Conservation (phyloP, 2,797 vertebrate genomes). For the Fistularia tabacaria region DNA sequence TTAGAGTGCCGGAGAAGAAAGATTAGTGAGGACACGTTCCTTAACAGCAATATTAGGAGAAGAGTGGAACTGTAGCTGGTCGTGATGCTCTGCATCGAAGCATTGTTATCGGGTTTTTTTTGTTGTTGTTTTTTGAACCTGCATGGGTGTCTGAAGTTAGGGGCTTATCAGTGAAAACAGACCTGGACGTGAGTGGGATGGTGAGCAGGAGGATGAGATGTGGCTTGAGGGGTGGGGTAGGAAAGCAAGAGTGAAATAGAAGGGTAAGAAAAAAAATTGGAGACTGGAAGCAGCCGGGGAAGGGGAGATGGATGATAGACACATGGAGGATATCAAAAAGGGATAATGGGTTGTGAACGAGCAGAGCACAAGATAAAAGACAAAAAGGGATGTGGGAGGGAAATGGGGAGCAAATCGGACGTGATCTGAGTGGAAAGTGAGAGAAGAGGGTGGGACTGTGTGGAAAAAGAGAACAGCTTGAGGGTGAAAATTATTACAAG, state of each 20-base stretch:
- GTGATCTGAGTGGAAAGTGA: slow-evolving; percentile 36
- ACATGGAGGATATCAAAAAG: slow-evolving; percentile 42
- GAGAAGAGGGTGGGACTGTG: slow-evolving; percentile 10
- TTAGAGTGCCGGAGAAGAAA: slow-evolving; percentile 8
- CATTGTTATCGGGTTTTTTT: slow-evolving; percentile 44
- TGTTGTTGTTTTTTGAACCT: slow-evolving; percentile 13
- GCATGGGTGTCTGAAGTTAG: slow-evolving; percentile 22
- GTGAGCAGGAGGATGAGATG: slow-evolving; percentile 42
- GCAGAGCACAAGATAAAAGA: slow-evolving; percentile 32
- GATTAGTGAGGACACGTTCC: slow-evolving; percentile 54
- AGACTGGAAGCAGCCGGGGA: slow-evolving; percentile 28
- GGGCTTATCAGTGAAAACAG: slow-evolving; percentile 73
- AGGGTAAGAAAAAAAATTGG: slow-evolving; percentile 52
- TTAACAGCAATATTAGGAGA: slow-evolving; percentile 26
- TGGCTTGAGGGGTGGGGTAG: not conserved
- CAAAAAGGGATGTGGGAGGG: slow-evolving; percentile 19
- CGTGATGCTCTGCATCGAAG: slow-evolving; percentile 51
- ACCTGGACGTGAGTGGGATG: slow-evolving; percentile 65
- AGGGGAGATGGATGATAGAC: slow-evolving; percentile 33
- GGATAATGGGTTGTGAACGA: slow-evolving; percentile 32
- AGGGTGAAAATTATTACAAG: slow-evolving; percentile 23
- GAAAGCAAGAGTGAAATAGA: slow-evolving; percentile 47
- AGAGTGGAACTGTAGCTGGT: slow-evolving; percentile 43
- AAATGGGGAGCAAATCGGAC: slow-evolving; percentile 25
- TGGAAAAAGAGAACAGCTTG: slow-evolving; percentile 9